These are phyloP conservation scores for Agrypnus murinus DNA, from an alignment of 2,888 invertebrate species.

Conservation along the genomic window DNA sequence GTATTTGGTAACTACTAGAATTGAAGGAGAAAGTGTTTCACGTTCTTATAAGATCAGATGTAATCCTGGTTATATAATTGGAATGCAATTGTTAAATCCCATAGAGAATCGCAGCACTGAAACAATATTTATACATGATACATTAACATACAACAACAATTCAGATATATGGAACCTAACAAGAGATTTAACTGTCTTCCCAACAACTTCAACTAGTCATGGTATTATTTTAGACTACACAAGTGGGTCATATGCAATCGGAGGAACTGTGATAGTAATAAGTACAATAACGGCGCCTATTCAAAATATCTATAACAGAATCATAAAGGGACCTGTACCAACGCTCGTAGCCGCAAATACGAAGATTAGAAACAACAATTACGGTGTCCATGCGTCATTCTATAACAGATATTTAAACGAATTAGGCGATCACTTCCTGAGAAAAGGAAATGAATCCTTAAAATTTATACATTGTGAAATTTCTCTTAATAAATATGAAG, in stretches of 20 bases:
- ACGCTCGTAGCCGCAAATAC: conserved; percentile 82
- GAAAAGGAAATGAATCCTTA: conserved; percentile 92
- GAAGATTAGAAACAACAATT: conserved; percentile 86
- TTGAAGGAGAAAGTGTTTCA: conserved; percentile 74
- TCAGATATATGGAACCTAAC: conserved; percentile 85
- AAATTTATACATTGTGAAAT: conserved; percentile 87
- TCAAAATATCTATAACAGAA: conserved; percentile 82
- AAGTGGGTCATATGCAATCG: conserved; percentile 86
- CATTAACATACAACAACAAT: conserved; percentile 78
- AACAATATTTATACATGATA: conserved; percentile 85
- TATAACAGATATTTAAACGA: conserved; percentile 93
- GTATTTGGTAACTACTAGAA: conserved; percentile 84
- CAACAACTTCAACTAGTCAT: conserved; percentile 89
- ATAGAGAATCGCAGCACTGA: conserved; percentile 92
- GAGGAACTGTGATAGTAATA: conserved; percentile 87
- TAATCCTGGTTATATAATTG: conserved; percentile 89
- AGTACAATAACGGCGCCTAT: conserved; percentile 83
- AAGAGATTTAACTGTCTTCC: conserved; percentile 91
- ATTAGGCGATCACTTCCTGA: conserved; percentile 87
- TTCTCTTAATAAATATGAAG: conserved; percentile 86
- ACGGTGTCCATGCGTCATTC: conserved; percentile 88
- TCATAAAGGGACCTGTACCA: conserved; percentile 86
- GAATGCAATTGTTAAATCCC: conserved; percentile 92
- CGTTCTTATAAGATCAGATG: conserved; percentile 80
- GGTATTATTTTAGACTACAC: conserved; percentile 86